Percentiles rank a stretch among this genome's conserved stretches.
These are phyloP conservation scores for Ramphastos sulfuratus DNA, from an alignment of 2,113 vertebrate genomes.

Conservation along the genomic window DNA sequence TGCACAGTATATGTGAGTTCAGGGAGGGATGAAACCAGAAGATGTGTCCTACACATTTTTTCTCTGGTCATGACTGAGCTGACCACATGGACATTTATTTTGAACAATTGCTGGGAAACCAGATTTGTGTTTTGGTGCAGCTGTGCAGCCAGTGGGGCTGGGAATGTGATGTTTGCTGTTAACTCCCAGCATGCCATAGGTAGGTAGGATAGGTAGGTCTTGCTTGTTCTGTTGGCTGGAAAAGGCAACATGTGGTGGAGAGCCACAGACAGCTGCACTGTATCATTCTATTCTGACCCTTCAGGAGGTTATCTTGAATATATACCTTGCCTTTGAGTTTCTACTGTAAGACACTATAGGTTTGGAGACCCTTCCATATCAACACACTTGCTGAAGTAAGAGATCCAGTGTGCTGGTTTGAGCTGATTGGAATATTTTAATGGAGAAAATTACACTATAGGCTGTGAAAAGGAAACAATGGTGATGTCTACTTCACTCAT, in stretches of 20 bases:
- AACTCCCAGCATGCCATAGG: background rate
- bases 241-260: background rate
- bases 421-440: too few species aligned
- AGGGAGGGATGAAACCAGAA: background rate
- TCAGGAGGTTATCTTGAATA: background rate
- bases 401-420: too few species aligned
- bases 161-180: background rate
- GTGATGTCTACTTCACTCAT: too few species aligned
- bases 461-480: too few species aligned
- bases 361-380: background rate
- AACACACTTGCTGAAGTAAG: background rate
- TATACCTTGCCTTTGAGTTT: background rate
- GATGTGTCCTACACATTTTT: background rate
- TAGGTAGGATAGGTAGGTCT: background rate
- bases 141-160: background rate
- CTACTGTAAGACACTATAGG: background rate
- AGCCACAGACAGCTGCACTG: background rate
- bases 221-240: background rate
- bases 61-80: background rate
- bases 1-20: background rate
- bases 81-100: background rate
- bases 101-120: constrained; percentile 3
- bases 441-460: too few species aligned
- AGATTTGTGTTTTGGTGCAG: background rate
- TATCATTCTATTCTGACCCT: background rate